These are phyloP conservation scores for Ictidomys tridecemlineatus DNA, from an alignment of 2,113 vertebrate genomes.

Conservation along the genomic window DNA sequence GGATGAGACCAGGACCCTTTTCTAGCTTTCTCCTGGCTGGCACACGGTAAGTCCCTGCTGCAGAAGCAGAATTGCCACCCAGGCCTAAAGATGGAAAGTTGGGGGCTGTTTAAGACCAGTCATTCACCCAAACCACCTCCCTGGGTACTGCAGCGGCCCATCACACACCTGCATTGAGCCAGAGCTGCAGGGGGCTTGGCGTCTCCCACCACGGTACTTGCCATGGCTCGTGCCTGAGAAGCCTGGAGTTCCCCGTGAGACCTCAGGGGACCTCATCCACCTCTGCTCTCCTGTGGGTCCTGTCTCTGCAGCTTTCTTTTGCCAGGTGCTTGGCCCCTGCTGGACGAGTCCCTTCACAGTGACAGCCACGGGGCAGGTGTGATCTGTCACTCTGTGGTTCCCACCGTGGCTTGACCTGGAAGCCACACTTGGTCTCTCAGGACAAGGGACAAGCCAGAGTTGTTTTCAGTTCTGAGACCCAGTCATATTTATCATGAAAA, in stretches of 20 bases:
- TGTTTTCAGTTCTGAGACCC: constrained; percentile 53
- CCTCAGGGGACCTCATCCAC: background rate
- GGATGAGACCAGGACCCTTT: too few species aligned
- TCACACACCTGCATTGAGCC: too few species aligned
- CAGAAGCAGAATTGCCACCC: too few species aligned
- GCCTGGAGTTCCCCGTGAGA: background rate
- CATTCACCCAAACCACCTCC: background rate
- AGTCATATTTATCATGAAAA: constrained; percentile 66
- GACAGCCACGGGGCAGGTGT: constrained; percentile 16
- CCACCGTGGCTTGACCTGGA: constrained; percentile 53
- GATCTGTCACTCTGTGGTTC: constrained; percentile 52
- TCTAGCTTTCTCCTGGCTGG: too few species aligned
- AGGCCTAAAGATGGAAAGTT: too few species aligned
- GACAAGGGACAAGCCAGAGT: constrained; percentile 45
- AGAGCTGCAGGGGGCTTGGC: background rate
- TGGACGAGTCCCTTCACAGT: background rate
- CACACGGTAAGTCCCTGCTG: too few species aligned
- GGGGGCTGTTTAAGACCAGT: background rate
- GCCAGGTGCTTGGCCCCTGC: background rate
- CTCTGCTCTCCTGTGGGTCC: background rate
- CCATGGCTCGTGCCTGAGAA: background rate
- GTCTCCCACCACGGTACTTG: too few species aligned
- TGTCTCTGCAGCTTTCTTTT: constrained; percentile 11
- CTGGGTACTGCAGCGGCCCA: fast-evolving
- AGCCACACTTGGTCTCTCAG: constrained; percentile 41